phyloP scores from a whole-genome alignment of 2,113 vertebrate species.

The Actenoides hombroni region DNA sequence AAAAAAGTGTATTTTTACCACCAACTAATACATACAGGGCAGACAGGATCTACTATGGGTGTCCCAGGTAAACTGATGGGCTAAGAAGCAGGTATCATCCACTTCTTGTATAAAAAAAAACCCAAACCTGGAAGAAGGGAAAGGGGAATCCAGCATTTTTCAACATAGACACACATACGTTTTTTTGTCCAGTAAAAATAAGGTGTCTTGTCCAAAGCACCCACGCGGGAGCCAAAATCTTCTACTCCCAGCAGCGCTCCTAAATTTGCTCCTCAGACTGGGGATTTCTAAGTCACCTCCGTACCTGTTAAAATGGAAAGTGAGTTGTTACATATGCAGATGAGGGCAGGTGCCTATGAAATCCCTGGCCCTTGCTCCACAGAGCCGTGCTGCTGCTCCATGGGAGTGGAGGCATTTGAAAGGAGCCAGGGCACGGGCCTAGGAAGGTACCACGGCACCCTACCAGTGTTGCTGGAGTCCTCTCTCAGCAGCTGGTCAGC shows the following conservation, averaged over 20 bases:
- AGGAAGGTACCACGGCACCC: fast-evolving
- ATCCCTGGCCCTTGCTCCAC: not conserved
- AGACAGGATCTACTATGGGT: fast-evolving
- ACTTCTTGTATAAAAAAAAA: not conserved
- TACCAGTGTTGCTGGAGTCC: not conserved
- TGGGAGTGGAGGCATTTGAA: fast-evolving
- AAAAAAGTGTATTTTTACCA: not conserved
- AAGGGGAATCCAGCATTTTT: not conserved
- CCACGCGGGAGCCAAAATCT: not conserved
- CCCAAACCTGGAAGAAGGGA: not conserved
- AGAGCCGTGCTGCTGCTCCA: not conserved
- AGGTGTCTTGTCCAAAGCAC: not conserved
- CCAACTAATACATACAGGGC: fast-evolving
- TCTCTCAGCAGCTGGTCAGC: fast-evolving
- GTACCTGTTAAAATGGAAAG: not conserved
- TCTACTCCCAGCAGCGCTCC: not conserved
- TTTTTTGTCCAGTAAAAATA: not conserved
- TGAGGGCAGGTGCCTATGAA: not conserved
- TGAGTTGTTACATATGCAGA: not conserved
- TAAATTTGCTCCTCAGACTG: not conserved
- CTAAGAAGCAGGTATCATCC: not conserved
- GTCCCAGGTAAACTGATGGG: not conserved
- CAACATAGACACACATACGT: not conserved
- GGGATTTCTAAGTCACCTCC: not conserved
- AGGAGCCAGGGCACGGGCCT: fast-evolving